Base-by-base conservation (phyloP, 1,140 invertebrate species). In the Drepana arcuata region DNA sequence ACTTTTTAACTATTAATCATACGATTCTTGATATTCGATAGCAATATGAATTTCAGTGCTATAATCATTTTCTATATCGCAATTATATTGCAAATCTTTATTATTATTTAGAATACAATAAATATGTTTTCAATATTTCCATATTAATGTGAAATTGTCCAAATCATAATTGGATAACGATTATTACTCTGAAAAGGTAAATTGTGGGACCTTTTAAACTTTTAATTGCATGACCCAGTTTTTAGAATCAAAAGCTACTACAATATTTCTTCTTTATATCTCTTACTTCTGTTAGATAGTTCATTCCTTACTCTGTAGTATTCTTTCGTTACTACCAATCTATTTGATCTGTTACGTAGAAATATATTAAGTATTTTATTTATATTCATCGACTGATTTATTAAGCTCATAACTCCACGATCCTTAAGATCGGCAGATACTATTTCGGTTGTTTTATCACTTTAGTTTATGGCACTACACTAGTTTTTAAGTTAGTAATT, bases 191-290 rank as follows among this genome's bases (percentile, higher is more conserved):
- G 18, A 57, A 48, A n/a, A n/a, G n/a, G n/a, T n/a, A n/a, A n/a
- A n/a, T n/a, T n/a, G n/a, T n/a, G 43, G 59, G 66, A 74, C 72
- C 68, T 74, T 80, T 79, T 68, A 77, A 80, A 75, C 72, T 80
- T 80, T 80, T 80, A 77, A 77, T 80, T 80, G 75, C 75, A 77
- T 56, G 56, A 63, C 49, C 35, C 39, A 39, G 28, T 54, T 31
- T 50, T 23, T 29, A 7, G 34, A 41, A 34, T 49, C 39, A 51
- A 43, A 39, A 48, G 18, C 37, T 43, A 46, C 41, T 47, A 57
- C 32, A 43, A 48, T 38, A 61, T 56, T 55, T 56, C 47, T 58
- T 53, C 31, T 42, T 44, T 49, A 63, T 52, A 53, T 41, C 41
- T 32, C 40, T 48, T 46, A 53, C 40, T 65, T 62, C 28, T 52